Evolutionary conservation across 1,140 invertebrate species (phyloP).

Genomic region (Zaprionus camerounensis): DNA sequence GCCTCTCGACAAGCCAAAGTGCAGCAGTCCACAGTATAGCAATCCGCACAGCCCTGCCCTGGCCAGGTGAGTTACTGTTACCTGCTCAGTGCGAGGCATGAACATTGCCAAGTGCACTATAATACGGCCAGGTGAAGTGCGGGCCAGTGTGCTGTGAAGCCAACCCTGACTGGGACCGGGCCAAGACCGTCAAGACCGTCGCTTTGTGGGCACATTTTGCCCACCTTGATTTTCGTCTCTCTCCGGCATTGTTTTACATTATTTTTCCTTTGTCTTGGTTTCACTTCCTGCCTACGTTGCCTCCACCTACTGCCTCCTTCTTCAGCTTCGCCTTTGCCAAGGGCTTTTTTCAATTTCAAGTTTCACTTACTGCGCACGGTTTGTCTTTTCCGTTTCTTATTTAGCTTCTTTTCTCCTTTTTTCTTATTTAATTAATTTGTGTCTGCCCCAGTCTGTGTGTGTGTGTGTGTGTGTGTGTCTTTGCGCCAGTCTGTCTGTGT

Average conservation of each 20-base stretch:
- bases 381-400: constrained; percentile 81
- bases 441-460: constrained; percentile 19
- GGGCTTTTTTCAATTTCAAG: constrained; percentile 80
- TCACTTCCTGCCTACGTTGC: constrained; percentile 17
- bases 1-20: constrained; percentile 42
- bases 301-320: not conserved
- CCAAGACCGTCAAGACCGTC: not conserved
- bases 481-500: not conserved
- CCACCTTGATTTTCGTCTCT: constrained; percentile 23
- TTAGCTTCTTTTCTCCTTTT: constrained; percentile 82
- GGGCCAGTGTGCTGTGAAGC: not conserved
- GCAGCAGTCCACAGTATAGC: constrained; percentile 29
- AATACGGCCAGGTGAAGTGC: constrained; percentile 10
- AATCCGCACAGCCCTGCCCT: not conserved
- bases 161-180: not conserved
- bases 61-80: not conserved
- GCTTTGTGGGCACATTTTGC: constrained; percentile 13
- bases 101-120: constrained; percentile 56
- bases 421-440: constrained; percentile 82
- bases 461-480: constrained; percentile 13
- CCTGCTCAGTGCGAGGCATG: constrained; percentile 4
- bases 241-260: constrained; percentile 69
- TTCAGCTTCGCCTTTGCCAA: constrained; percentile 24
- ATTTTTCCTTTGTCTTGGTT: constrained; percentile 57
- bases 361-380: constrained; percentile 70